These are phyloP conservation scores for Bruchidius siliquastri DNA, from an alignment of 2,888 invertebrate species.

Conservation along the genomic window DNA sequence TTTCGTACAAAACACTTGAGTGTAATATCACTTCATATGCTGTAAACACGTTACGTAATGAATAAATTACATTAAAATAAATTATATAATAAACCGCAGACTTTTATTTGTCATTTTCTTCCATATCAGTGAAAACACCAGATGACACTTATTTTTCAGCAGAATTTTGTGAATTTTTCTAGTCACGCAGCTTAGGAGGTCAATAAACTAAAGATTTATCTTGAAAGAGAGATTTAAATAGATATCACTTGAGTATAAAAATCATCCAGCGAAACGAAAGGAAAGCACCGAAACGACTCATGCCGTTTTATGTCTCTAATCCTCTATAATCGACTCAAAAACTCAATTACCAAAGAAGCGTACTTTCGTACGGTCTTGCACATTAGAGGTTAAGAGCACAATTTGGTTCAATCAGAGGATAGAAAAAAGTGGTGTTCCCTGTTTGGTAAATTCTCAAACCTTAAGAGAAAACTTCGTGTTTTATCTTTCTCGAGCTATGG, in stretches of 20 bases:
- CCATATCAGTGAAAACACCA: no score
- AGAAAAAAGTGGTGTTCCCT: neutral
- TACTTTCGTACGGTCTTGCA: neutral
- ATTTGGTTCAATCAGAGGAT: neutral
- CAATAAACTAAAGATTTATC: no score
- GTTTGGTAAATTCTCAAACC: neutral
- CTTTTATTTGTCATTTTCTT: neutral
- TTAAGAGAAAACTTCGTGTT: no score
- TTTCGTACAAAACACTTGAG: neutral
- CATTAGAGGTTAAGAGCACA: neutral
- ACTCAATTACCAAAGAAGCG: neutral
- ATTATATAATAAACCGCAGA: neutral
- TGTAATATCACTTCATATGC: neutral
- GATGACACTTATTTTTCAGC: no score
- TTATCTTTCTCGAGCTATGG: no score
- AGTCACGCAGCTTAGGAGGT: no score
- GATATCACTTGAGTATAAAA: neutral
- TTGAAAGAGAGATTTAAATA: neutral
- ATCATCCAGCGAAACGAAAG: neutral
- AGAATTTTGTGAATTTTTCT: no score
- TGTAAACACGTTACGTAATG: neutral
- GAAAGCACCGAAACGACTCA: neutral
- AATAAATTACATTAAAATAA: neutral
- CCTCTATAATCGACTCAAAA: neutral
- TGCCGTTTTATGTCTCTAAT: neutral